Percentiles rank a stretch among this genome's conserved stretches.
Evolutionary conservation across 1,140 invertebrate species (phyloP).

Genomic region (Bicyclus anynana): DNA sequence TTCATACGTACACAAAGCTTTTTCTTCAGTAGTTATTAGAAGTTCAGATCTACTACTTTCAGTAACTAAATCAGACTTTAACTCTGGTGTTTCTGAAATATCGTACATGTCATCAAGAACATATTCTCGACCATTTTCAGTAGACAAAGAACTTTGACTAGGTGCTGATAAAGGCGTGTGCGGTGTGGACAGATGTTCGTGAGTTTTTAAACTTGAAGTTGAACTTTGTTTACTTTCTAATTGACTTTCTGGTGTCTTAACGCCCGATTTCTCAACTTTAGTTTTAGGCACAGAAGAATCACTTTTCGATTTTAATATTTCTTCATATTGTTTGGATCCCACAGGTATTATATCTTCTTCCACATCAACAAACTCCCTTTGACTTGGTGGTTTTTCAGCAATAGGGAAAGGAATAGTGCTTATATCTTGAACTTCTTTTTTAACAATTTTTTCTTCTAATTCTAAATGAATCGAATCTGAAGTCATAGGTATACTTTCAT

Average conservation of each 20-base stretch:
- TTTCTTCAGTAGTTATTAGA: slow-evolving; percentile 76
- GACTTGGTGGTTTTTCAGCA: slow-evolving; percentile 52
- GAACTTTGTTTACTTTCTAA: slow-evolving; percentile 69
- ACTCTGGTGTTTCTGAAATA: slow-evolving; percentile 78
- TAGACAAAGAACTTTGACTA: slow-evolving; percentile 81
- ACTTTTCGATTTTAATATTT: slow-evolving; percentile 71
- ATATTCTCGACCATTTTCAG: slow-evolving; percentile 81
- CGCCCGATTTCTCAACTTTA: slow-evolving; percentile 55
- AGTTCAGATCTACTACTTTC: slow-evolving; percentile 76
- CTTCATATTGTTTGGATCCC: slow-evolving; percentile 69
- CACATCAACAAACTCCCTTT: slow-evolving; percentile 67
- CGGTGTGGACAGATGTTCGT: slow-evolving; percentile 73
- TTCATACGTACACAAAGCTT: slow-evolving; percentile 72
- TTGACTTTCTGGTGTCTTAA: slow-evolving; percentile 49
- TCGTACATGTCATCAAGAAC: slow-evolving; percentile 78
- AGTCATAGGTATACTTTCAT: slow-evolving; percentile 36
- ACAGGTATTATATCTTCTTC: slow-evolving; percentile 69
- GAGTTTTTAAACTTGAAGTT: slow-evolving; percentile 69
- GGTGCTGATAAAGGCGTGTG: slow-evolving; percentile 80
- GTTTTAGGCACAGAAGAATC: slow-evolving; percentile 70
- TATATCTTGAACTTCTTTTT: slow-evolving; percentile 55
- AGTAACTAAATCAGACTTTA: slow-evolving; percentile 65
- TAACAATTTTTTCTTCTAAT: slow-evolving; percentile 49
- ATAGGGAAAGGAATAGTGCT: slow-evolving; percentile 56
- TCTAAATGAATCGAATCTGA: neutral